phyloP scores from a whole-genome alignment of 2,113 vertebrate genomes.

The Todiramphus chloris region DNA sequence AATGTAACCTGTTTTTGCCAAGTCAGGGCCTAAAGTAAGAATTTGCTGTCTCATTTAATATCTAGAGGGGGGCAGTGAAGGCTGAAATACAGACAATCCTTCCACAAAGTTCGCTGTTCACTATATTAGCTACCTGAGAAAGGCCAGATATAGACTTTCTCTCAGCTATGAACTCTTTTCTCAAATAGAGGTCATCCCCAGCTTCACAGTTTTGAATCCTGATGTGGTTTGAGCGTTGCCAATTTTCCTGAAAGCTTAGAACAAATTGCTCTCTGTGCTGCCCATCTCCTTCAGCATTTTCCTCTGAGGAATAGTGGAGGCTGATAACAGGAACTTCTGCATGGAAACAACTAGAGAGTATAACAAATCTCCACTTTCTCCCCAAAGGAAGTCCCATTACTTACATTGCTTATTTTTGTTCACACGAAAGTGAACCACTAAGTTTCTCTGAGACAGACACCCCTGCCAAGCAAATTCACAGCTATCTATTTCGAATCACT shows the following conservation, averaged over 20 bases:
- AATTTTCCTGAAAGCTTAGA: conserved; percentile 36
- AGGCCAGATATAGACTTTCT: neutral
- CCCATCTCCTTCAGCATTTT: neutral
- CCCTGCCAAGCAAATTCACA: neutral
- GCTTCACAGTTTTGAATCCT: conserved; percentile 11
- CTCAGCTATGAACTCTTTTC: neutral
- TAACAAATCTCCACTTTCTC: neutral
- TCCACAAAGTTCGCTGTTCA: neutral
- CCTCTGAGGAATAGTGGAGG: conserved; percentile 22
- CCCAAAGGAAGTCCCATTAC: neutral
- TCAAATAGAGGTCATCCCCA: neutral
- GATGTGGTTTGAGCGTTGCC: conserved; percentile 1
- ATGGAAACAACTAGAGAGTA: neutral
- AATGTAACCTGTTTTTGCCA: neutral
- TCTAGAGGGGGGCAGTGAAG: neutral
- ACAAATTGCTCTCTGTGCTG: conserved; percentile 8
- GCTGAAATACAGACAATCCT: neutral
- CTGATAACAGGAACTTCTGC: neutral
- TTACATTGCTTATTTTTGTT: neutral
- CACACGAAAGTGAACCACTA: neutral
- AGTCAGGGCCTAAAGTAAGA: neutral
- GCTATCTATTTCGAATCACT: neutral
- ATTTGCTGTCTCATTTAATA: neutral
- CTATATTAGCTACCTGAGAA: neutral
- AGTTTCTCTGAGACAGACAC: neutral